phyloP scores from a whole-genome alignment of 2,888 invertebrate genomes.

The Volucella inanis region DNA sequence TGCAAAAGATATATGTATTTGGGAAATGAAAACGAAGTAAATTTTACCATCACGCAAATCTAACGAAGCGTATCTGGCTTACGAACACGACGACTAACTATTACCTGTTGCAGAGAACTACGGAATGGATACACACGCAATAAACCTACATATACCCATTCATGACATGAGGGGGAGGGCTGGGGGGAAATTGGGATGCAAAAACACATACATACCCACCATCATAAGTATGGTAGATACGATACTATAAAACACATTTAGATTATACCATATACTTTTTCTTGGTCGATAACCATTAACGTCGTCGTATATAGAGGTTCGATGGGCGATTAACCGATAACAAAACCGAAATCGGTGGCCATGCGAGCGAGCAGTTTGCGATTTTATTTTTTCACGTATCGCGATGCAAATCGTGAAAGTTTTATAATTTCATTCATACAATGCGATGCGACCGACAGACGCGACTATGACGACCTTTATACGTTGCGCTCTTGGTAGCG shows the following conservation, averaged over 20 bases:
- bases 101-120: conserved; percentile 38
- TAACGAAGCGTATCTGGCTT: conserved; percentile 61
- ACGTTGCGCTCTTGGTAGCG: conserved; percentile 45
- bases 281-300: conserved; percentile 22
- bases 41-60: conserved; percentile 53
- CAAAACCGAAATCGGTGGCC: conserved; percentile 37
- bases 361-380: neutral
- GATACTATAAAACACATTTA: conserved; percentile 33
- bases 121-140: conserved; percentile 21
- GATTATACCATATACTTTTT: conserved; percentile 36
- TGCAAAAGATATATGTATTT: conserved; percentile 32
- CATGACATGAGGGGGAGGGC: neutral
- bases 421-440: conserved; percentile 62
- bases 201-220: neutral
- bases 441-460: neutral
- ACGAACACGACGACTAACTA: neutral
- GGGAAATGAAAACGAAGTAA: conserved; percentile 48
- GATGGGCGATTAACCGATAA: conserved; percentile 62
- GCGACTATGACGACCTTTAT: conserved; percentile 55
- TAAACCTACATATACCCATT: neutral
- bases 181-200: neutral
- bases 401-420: conserved; percentile 62
- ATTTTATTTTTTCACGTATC: conserved; percentile 35
- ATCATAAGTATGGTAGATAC: neutral
- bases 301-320: conserved; percentile 40